Evolutionary conservation across 2,113 vertebrate genomes (phyloP), one percentile per base, ranked within the genome.

Genomic region (Tenebrosternarchus preto): DNA sequence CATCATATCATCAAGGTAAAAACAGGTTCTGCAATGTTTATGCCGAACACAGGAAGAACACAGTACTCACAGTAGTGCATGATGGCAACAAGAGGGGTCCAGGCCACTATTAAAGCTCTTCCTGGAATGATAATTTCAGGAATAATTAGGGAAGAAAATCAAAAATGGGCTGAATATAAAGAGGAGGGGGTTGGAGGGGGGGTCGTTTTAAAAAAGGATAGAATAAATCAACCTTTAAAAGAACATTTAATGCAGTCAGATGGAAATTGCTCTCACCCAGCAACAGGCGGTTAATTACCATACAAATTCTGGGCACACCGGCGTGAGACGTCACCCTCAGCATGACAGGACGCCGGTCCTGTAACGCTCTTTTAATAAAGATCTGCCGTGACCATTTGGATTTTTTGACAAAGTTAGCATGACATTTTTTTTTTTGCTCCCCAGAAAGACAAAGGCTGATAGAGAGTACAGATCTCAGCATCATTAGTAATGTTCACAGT

Each of bases 201-300:
- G 57, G 59, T 78, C 60, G 76, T 73, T 77, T 56, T 22, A 80
- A 80, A 67, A 82, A 36, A 43, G 64, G 27, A 82, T 57, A 46
- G 82, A 82, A 84, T 82, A 80, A 83, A 75, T 84, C 69, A 68
- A 67, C 29, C 60, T 83, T 82, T 86, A 81, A 78, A 85, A 73
- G 70, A 27, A 55, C 70, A 71, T 75, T 69, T 72, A 78, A 75
- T 75, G 76, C 75, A 85, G 75, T 79, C 66, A 81, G 79, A 86
- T 79, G 68, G 61, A 85, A 81, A 83, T 77, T 12, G 70, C 9
- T 81, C 68, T 85, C 80, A 72, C 59, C 56, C 69, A 84, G 76
- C 67, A 78, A 80, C 78, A 25, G 39, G 60, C 57, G 73, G 73
- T 87, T 81, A 85, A 87, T 85, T 83, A 72, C 79, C 80, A 80